These are phyloP conservation scores for Anas bahamensis DNA, from an alignment of 2,797 vertebrate genomes.

Conservation along the genomic window DNA sequence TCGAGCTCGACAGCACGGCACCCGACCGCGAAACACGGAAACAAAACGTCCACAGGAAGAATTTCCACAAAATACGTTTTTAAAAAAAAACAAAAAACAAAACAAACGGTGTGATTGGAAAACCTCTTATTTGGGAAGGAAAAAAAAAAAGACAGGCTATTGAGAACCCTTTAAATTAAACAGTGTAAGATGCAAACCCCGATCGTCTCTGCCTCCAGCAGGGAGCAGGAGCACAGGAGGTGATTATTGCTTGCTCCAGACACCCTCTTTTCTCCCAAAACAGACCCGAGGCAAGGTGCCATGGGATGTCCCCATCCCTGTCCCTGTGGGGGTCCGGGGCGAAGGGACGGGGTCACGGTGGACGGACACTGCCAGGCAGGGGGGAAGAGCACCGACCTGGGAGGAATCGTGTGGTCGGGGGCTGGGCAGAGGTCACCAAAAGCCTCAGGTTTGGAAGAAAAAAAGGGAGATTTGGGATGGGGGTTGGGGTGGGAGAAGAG, in stretches of 20 bases:
- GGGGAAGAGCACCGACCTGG: neutral
- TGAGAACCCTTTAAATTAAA: conserved; percentile 62
- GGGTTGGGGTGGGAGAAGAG: neutral
- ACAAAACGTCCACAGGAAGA: conserved; percentile 56
- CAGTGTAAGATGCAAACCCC: conserved; percentile 46
- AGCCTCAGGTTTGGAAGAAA: conserved; percentile 4
- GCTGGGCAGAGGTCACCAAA: neutral
- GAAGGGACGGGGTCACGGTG: neutral
- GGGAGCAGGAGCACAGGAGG: neutral
- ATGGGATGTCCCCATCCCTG: neutral
- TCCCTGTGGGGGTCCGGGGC: neutral
- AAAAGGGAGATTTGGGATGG: neutral
- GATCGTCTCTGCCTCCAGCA: conserved; percentile 14
- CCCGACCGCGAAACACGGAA: conserved; percentile 7
- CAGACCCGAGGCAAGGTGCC: neutral
- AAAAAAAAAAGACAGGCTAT: neutral
- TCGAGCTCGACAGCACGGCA: conserved; percentile 51
- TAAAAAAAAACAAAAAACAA: neutral
- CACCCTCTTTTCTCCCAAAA: neutral
- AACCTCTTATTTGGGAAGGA: neutral
- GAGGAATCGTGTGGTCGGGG: neutral
- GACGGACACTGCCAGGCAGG: neutral
- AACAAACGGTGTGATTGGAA: conserved; percentile 31
- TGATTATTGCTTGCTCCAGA: conserved; percentile 50
- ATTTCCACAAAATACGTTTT: conserved; percentile 37